These are phyloP conservation scores for Aphaenogaster rudis DNA, from an alignment of 1,140 invertebrate species.

Conservation along the genomic window DNA sequence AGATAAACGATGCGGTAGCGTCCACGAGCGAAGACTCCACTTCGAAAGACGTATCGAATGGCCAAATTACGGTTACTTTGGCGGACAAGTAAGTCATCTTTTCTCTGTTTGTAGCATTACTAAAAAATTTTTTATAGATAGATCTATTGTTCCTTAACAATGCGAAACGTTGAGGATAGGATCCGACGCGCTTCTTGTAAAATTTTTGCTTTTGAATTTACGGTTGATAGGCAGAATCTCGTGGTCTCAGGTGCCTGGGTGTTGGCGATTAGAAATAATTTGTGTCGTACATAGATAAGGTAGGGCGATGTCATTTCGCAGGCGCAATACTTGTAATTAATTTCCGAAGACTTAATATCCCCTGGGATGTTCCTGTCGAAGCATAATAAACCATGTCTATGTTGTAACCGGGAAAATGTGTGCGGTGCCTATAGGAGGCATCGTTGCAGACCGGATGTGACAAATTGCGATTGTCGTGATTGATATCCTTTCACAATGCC, in stretches of 20 bases:
- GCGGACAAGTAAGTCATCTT: constrained; percentile 82
- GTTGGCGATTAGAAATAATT: constrained; percentile 32
- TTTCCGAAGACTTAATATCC: constrained; percentile 46
- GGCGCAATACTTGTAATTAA: constrained; percentile 35
- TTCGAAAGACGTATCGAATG: constrained; percentile 82
- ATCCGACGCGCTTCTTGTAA: not conserved
- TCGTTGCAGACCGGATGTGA: constrained; percentile 68
- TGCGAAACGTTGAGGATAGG: no score
- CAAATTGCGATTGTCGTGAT: constrained; percentile 78
- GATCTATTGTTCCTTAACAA: not conserved
- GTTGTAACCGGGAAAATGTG: constrained; percentile 53
- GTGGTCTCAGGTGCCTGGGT: not conserved
- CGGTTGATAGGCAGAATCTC: not conserved
- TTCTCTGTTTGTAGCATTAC: not conserved
- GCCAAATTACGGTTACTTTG: constrained; percentile 85
- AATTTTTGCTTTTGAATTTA: constrained; percentile 1
- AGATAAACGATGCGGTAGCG: constrained; percentile 84
- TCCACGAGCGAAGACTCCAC: constrained; percentile 83
- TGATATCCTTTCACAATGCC: constrained; percentile 75
- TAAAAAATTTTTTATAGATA: not conserved
- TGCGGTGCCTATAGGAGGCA: constrained; percentile 42
- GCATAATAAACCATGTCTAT: constrained; percentile 35
- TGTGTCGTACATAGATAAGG: no score
- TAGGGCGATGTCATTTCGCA: not conserved
- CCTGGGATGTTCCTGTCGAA: constrained; percentile 30